These are phyloP conservation scores for Teleopsis dalmanni DNA, from an alignment of 1,140 invertebrate species.

Conservation along the genomic window DNA sequence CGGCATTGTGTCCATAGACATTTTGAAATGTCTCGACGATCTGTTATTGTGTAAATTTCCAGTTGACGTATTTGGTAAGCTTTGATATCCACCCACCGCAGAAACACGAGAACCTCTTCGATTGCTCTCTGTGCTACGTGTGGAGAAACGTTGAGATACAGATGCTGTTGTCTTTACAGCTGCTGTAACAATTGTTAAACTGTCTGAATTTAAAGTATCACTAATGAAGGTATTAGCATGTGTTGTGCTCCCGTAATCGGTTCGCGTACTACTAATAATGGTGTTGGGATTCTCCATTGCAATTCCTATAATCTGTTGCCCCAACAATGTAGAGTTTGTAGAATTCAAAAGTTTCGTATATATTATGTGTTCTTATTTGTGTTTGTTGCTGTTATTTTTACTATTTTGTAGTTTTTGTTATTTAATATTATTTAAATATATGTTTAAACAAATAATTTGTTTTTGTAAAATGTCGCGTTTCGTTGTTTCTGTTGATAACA, in stretches of 20 bases:
- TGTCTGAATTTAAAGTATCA: not conserved
- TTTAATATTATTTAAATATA: no score
- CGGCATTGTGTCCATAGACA: constrained; percentile 5
- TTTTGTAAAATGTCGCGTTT: no score
- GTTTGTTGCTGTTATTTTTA: not conserved
- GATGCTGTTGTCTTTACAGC: no score
- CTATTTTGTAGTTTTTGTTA: not conserved
- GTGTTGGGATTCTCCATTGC: not conserved
- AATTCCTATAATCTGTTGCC: no score
- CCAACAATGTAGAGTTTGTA: no score
- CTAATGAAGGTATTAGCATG: constrained; percentile 1
- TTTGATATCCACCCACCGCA: constrained; percentile 1
- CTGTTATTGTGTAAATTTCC: not conserved
- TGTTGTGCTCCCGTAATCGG: constrained; percentile 9
- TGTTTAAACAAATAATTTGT: no score
- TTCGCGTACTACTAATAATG: constrained; percentile 6
- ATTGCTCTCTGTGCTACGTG: no score
- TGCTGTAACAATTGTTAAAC: no score
- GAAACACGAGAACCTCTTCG: no score
- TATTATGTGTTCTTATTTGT: not conserved
- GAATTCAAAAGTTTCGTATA: not conserved
- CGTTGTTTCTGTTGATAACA: no score
- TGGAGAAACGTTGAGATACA: no score
- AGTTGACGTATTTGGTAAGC: constrained; percentile 1
- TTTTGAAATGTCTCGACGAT: not conserved